Evolutionary conservation across 2,113 vertebrate genomes (phyloP).

Genomic region (Diadophis punctatus): DNA sequence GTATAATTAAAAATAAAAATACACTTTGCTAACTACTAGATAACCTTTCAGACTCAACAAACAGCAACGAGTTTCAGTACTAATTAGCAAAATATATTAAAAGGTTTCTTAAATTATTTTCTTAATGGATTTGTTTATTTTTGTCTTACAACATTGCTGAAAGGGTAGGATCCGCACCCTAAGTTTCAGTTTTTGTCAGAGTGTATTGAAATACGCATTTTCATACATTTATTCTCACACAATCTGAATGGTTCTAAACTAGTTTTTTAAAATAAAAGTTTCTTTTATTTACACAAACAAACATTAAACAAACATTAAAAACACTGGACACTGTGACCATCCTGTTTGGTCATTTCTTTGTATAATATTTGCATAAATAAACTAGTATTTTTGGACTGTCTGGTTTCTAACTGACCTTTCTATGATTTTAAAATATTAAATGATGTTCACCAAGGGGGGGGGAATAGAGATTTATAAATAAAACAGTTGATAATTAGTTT

Average conservation of each 20-base stretch:
- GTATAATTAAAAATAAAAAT: background rate
- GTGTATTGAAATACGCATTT: slow-evolving; percentile 54
- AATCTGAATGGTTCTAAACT: slow-evolving; percentile 63
- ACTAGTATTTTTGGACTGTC: slow-evolving; percentile 63
- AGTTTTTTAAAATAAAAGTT: slow-evolving; percentile 55
- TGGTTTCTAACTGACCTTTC: slow-evolving; percentile 75
- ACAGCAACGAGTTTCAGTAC: background rate
- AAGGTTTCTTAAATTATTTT: slow-evolving; percentile 13
- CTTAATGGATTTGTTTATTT: background rate
- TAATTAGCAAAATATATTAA: background rate
- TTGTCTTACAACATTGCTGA: slow-evolving; percentile 45
- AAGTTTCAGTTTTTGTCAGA: slow-evolving; percentile 49
- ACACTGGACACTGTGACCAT: too few species aligned
- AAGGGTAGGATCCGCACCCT: slow-evolving; percentile 44
- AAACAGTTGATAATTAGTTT: slow-evolving; percentile 72
- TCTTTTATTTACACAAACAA: too few species aligned
- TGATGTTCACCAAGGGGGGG: slow-evolving; percentile 64
- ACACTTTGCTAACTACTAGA: background rate
- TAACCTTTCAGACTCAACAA: background rate
- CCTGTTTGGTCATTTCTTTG: too few species aligned
- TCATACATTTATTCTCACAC: slow-evolving; percentile 69
- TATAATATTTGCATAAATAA: too few species aligned
- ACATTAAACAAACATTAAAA: too few species aligned
- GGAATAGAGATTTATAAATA: slow-evolving; percentile 78
- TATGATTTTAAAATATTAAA: slow-evolving; percentile 78